Base-by-base conservation (phyloP, 2,797 vertebrate genomes). In the Chromis chromis region DNA sequence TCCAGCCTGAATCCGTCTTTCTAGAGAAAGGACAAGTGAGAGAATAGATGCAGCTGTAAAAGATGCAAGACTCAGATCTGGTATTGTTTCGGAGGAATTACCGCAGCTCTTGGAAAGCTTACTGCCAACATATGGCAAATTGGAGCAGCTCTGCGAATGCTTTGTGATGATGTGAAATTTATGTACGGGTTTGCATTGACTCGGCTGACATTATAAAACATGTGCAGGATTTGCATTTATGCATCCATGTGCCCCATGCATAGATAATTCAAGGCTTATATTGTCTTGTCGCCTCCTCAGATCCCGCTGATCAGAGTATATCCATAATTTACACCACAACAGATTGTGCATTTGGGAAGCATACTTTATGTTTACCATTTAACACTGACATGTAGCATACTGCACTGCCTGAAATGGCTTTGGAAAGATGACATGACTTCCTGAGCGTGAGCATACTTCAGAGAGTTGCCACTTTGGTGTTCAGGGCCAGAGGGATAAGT, bases 401-500 rank as follows among this genome's bases (percentile, higher is more conserved):
- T 22, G 56, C 44, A 25, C 36, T 21, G 70, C 40, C 65, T 73
- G 36, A 60, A 66, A 73, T 58, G 57, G 21, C 31, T 84, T 71
- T 70, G 66, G 65, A 78, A 63, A 79, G 60, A 78, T 76, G 40
- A 53, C 70, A 78, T 46, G 72, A 78, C 65, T 79, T 70, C 59
- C 13, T 46, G 65, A 85, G 63, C 65, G 31, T 78, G 50, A 44
- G 65, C 48, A 4, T 31, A 75, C 77, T 58, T 56, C 55, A n/a
- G 76, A 84, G 79, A 78, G 59, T 39, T 67, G 53, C 74, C 55
- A 73, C 50, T 79, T 61, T 75, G 62, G 62, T 42, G 74, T 75
- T 84, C 62, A 68, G 83, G 76, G 73, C 75, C 77, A 82, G 70
- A 74, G 74, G 80, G 72, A 86, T 57, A 53, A 61, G 68, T 89